These are phyloP conservation scores for Vulpes ferrilata DNA, from an alignment of 2,113 vertebrate species.

Conservation along the genomic window DNA sequence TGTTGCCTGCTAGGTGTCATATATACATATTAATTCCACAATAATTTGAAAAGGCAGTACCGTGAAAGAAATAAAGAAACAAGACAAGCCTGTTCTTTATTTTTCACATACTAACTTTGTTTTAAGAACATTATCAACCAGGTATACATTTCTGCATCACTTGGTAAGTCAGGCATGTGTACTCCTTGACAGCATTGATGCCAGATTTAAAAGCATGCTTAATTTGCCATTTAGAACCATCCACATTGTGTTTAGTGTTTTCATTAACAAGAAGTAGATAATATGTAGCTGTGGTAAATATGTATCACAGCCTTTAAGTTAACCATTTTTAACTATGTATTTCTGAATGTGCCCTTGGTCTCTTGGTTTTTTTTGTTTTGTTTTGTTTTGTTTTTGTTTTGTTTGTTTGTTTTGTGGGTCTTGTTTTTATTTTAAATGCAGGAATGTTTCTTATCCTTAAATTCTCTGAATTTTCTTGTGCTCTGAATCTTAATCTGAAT, in stretches of 20 bases:
- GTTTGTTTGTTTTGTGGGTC: neutral
- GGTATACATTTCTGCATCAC: slow-evolving; percentile 35
- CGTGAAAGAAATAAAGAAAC: slow-evolving; percentile 12
- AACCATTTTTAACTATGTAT: neutral
- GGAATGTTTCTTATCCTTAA: neutral
- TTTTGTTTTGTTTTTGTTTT: neutral
- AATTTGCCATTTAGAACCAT: neutral
- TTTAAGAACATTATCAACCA: slow-evolving; percentile 51
- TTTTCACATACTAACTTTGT: slow-evolving; percentile 58
- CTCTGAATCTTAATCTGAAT: neutral
- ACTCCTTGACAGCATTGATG: neutral
- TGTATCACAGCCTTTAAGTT: neutral
- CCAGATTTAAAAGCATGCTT: slow-evolving; percentile 24
- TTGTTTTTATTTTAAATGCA: neutral
- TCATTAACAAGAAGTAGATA: neutral
- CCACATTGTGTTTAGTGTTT: neutral
- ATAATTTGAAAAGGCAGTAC: slow-evolving; percentile 25
- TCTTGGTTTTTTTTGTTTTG: neutral
- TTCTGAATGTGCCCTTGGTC: neutral
- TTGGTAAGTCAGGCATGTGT: slow-evolving; percentile 76
- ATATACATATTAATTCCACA: slow-evolving; percentile 7
- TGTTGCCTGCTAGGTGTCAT: slow-evolving; percentile 46
- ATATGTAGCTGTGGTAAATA: neutral
- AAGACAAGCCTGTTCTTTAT: slow-evolving; percentile 29
- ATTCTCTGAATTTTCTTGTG: slow-evolving; percentile 1